Percentiles rank a stretch among this genome's conserved stretches.
Conservation (phyloP, 1,140 invertebrate species). For the Drosophila willistoni region DNA sequence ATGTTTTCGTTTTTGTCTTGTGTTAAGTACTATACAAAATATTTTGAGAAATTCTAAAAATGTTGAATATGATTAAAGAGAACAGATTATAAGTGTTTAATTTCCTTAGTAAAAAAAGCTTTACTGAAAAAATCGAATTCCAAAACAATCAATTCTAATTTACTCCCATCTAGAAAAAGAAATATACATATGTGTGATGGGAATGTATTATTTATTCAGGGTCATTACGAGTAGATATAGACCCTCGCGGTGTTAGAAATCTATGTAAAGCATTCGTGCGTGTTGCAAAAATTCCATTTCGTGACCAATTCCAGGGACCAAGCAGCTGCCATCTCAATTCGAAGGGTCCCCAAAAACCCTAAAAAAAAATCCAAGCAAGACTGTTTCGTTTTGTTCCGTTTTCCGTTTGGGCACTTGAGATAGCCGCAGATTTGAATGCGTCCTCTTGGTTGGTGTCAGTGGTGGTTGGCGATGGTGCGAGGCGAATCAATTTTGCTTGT, state of each 20-base stretch:
- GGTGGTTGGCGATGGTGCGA: conserved; percentile 25
- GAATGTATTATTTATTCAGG: neutral
- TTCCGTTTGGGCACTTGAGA: conserved; percentile 7
- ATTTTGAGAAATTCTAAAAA: too few species aligned
- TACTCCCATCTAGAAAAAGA: neutral
- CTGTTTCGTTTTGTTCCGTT: neutral
- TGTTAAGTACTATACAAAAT: too few species aligned
- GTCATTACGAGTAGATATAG: neutral
- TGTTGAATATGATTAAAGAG: too few species aligned
- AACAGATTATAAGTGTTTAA: too few species aligned
- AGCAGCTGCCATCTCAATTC: neutral
- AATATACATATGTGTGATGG: neutral
- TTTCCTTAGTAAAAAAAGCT: too few species aligned
- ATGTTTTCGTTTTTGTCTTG: too few species aligned
- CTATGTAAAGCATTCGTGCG: conserved; percentile 12
- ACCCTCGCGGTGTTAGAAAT: neutral
- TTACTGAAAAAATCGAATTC: too few species aligned
- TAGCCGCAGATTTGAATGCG: conserved; percentile 62
- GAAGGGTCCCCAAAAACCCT: neutral
- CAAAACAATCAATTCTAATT: neutral
- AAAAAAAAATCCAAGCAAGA: neutral
- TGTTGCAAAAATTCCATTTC: conserved; percentile 8
- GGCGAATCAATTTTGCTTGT: conserved; percentile 69
- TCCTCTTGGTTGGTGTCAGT: conserved; percentile 11
- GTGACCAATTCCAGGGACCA: neutral